phyloP scores from a whole-genome alignment of 1,140 invertebrate species.

The Melipona quadrifasciata region DNA sequence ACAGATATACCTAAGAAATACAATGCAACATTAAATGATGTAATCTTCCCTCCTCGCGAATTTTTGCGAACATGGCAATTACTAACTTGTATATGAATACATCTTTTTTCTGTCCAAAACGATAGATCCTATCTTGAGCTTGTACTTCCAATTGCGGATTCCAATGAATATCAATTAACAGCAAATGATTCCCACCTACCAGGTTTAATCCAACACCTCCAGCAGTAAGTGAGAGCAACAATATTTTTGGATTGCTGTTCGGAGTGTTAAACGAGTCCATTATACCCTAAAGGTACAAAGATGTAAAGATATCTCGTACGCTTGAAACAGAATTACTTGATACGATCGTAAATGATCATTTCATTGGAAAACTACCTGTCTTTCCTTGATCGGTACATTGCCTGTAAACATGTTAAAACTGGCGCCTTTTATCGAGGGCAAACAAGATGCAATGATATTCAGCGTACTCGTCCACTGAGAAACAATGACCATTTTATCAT shows the following conservation, averaged over 20 bases:
- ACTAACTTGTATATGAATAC: constrained; percentile 92
- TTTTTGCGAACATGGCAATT: neutral
- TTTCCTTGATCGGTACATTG: constrained; percentile 83
- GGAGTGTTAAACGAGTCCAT: constrained; percentile 89
- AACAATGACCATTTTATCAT: constrained; percentile 91
- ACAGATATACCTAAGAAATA: constrained; percentile 87
- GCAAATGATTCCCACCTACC: constrained; percentile 94
- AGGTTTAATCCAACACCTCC: constrained; percentile 96
- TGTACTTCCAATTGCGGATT: constrained; percentile 96
- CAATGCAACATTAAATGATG: neutral
- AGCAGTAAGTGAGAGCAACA: constrained; percentile 92
- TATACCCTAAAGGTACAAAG: constrained; percentile 76
- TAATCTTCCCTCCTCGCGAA: neutral
- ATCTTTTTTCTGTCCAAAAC: constrained; percentile 92
- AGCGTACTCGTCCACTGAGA: constrained; percentile 94
- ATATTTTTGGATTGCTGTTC: constrained; percentile 81
- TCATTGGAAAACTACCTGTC: constrained; percentile 62
- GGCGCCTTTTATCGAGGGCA: constrained; percentile 81
- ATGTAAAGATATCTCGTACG: neutral
- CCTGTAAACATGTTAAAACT: constrained; percentile 87
- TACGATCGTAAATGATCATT: neutral
- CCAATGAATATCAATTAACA: constrained; percentile 96
- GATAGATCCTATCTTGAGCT: constrained; percentile 95
- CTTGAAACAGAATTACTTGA: neutral
- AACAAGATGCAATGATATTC: constrained; percentile 85